Percentiles rank a stretch among this genome's conserved stretches.
Evolutionary conservation across 2,888 invertebrate genomes (phyloP).

Genomic region (Agonopterix alstromeriana): DNA sequence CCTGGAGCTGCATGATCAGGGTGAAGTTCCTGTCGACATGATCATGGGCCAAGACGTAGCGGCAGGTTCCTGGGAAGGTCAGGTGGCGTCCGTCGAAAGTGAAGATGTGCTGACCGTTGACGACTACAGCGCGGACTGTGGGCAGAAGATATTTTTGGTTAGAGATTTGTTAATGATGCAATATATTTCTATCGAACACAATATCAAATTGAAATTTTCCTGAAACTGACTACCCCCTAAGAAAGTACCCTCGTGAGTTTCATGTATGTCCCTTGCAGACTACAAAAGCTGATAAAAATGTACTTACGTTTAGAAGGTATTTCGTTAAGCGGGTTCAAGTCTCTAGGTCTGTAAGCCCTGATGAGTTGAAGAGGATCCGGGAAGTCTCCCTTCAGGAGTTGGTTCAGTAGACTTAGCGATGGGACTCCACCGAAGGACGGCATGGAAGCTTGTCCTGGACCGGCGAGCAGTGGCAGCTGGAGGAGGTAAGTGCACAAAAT

Average conservation of each 20-base stretch:
- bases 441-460: constrained; percentile 31
- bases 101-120: constrained; percentile 90
- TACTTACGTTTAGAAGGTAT: constrained; percentile 80
- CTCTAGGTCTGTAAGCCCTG: constrained; percentile 73
- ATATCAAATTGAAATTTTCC: too few species aligned
- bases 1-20: constrained; percentile 82
- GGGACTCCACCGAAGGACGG: constrained; percentile 77
- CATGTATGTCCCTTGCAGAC: too few species aligned
- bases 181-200: too few species aligned
- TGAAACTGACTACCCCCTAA: not conserved
- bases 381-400: constrained; percentile 77
- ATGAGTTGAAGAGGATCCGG: constrained; percentile 72
- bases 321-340: constrained; percentile 72
- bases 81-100: constrained; percentile 91
- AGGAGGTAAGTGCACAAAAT: not conserved
- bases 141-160: constrained; percentile 8
- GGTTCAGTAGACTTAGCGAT: constrained; percentile 78
- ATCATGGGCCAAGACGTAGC: constrained; percentile 90
- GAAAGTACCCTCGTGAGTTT: not conserved
- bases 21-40: constrained; percentile 92
- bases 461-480: constrained; percentile 29
- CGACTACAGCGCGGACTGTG: constrained; percentile 81
- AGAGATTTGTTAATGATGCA: not conserved
- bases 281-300: not conserved
- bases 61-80: constrained; percentile 88